A percentile compares a stretch with the other conserved stretches of the same genome.
phyloP scores from a whole-genome alignment of 2,113 vertebrate genomes.

The Trinectes maculatus region DNA sequence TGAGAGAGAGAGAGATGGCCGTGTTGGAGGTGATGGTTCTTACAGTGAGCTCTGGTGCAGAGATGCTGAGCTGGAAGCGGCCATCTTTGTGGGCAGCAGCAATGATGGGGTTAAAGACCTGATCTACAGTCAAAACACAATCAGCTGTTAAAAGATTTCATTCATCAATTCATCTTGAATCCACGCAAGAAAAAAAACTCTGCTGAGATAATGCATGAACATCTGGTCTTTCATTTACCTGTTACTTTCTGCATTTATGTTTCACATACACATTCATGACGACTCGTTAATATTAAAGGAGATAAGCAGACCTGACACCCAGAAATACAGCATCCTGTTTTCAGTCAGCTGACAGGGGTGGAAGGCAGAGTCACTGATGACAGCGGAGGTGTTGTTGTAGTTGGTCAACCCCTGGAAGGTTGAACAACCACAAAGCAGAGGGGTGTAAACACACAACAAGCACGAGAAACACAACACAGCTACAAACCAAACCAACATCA shows the following conservation, averaged over 20 bases:
- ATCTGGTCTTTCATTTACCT: not conserved
- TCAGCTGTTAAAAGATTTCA: not conserved
- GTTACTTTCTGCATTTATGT: too few species aligned
- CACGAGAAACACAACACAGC: not conserved
- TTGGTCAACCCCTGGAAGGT: constrained; percentile 80
- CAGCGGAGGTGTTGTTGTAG: constrained; percentile 75
- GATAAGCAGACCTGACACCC: constrained; percentile 79
- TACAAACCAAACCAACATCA: too few species aligned
- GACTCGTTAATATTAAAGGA: too few species aligned
- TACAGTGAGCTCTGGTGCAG: constrained; percentile 82
- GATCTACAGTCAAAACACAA: constrained; percentile 67
- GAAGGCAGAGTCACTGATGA: constrained; percentile 78
- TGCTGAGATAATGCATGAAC: too few species aligned
- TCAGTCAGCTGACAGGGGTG: constrained; percentile 79
- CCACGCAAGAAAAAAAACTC: too few species aligned
- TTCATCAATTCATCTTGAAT: not conserved
- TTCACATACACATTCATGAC: too few species aligned
- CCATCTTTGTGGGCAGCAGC: constrained; percentile 81
- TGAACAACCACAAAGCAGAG: not conserved
- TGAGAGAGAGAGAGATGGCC: too few species aligned
- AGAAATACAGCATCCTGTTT: constrained; percentile 88
- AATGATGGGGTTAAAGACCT: constrained; percentile 81
- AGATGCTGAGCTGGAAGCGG: constrained; percentile 76
- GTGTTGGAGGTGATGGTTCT: too few species aligned
- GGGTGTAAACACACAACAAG: not conserved